These are phyloP conservation scores for Lagocephalus sceleratus DNA, from an alignment of 2,797 vertebrate genomes.

Conservation along the genomic window DNA sequence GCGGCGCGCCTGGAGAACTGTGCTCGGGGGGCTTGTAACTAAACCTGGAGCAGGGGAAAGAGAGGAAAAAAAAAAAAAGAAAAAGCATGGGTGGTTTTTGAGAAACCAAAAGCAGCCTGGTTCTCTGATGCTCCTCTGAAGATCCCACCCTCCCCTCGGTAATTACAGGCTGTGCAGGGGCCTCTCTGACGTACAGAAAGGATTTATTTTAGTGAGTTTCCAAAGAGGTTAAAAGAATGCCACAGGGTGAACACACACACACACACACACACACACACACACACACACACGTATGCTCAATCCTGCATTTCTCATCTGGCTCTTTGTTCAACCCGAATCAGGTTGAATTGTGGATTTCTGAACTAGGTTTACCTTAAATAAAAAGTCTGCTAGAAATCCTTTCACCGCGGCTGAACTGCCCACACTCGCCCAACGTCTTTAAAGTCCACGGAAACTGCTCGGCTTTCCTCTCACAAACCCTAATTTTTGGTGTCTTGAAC, in stretches of 20 bases:
- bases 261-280: background rate
- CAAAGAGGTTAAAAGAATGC: constrained; percentile 83
- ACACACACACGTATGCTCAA: constrained; percentile 41
- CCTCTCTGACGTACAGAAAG: constrained; percentile 80
- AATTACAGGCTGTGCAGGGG: constrained; percentile 81
- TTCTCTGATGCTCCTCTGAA: constrained; percentile 62
- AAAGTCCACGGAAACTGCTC: constrained; percentile 36
- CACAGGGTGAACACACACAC: constrained; percentile 59
- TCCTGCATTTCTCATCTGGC: constrained; percentile 46
- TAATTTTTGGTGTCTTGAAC: constrained; percentile 33
- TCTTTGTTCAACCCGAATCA: constrained; percentile 40
- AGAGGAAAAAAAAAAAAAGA: constrained; percentile 57
- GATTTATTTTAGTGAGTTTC: constrained; percentile 85
- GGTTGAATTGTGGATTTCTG: constrained; percentile 18
- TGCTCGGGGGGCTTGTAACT: constrained; percentile 41
- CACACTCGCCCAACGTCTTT: constrained; percentile 19
- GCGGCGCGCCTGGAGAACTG: constrained; percentile 10
- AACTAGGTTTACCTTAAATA: constrained; percentile 5
- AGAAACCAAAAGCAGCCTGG: constrained; percentile 61
- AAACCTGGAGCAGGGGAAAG: constrained; percentile 56
- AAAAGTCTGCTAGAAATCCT: constrained; percentile 7
- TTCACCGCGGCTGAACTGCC: constrained; percentile 6
- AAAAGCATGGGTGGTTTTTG: constrained; percentile 68
- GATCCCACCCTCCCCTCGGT: constrained; percentile 68
- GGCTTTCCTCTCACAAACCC: constrained; percentile 39